Evolutionary conservation across 1,140 invertebrate species (phyloP), one percentile per base, ranked within the genome.

Genomic region (Pseudomyrmex concolor): DNA sequence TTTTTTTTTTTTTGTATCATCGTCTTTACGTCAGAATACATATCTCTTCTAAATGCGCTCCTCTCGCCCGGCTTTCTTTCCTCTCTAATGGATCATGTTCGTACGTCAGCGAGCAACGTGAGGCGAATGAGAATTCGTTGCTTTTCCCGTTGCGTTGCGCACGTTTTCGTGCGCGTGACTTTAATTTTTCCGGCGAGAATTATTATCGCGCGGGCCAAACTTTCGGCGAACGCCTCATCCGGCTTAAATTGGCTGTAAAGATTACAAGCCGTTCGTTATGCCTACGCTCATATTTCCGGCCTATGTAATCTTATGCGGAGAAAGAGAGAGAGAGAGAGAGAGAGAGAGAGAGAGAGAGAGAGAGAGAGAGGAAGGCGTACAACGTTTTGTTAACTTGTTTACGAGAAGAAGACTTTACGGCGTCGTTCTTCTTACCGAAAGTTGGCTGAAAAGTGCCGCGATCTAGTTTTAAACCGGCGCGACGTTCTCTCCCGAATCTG

Each of bases 161-260:
- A 34, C 4, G 13, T 22, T 7, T 64, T 50, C 50, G n/a, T 55
- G 72, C 17, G 59, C 51, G 54, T 43, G 76, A 70, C 51, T 78
- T 78, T 78, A 78, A 80, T 80, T 71, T 71, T 34, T 54, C n/a
- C 76, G 4, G 66, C 22, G 25, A 80, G 59, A 72, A 84, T 80
- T 59, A 83, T 85, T 85, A 87, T 87, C 86, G 85, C 84, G 68
- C 68, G 67, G 5, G 72, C 77, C 77, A 85, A 34, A 85, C 83
- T 83, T 83, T 86, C 78, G 86, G 83, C 86, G 81, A 74, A n/a
- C 66, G 74, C 67, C 72, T 84, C 85, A 88, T 88, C 84, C 74
- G 76, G 54, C 43, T 80, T 80, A 80, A 80, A 80, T 80, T 80
- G 76, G 54, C 76, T 70, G 76, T 68, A 25, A 78, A 70, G 64